phyloP scores from a whole-genome alignment of 2,797 vertebrate genomes.

The Amphiprion clarkii region DNA sequence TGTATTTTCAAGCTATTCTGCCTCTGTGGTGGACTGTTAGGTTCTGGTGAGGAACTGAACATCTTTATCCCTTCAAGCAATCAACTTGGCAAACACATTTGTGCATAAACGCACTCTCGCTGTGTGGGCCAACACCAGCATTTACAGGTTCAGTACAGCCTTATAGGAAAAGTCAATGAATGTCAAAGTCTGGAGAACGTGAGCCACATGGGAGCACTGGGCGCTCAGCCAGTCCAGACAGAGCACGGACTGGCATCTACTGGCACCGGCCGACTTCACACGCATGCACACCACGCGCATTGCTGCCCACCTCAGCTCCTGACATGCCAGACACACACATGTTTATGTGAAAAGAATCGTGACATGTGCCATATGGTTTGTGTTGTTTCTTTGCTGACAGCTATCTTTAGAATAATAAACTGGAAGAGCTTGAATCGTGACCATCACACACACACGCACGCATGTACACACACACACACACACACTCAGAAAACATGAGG shows the following conservation, averaged over 20 bases:
- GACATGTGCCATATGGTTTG: conserved; percentile 16
- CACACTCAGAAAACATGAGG: conserved; percentile 1
- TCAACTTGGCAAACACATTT: conserved; percentile 25
- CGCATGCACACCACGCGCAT: conserved; percentile 28
- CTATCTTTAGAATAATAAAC: conserved; percentile 34
- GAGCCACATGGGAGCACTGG: conserved; percentile 69
- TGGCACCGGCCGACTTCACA: conserved; percentile 45
- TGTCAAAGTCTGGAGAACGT: conserved; percentile 61
- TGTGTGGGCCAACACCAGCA: conserved; percentile 43
- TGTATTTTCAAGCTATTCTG: conserved; percentile 21
- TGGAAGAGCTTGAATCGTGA: conserved; percentile 15
- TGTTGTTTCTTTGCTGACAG: conserved; percentile 30
- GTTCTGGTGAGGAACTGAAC: conserved; percentile 24
- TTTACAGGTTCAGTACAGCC: conserved; percentile 59
- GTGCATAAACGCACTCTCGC: conserved; percentile 21
- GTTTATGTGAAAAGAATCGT: conserved; percentile 10
- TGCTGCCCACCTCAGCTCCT: conserved; percentile 31
- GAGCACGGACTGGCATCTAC: conserved; percentile 61
- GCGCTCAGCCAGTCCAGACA: conserved; percentile 60
- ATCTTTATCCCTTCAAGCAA: conserved; percentile 47
- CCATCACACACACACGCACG: conserved; percentile 10
- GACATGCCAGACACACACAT: conserved; percentile 22
- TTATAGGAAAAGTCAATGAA: conserved; percentile 51
- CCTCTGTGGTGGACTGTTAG: conserved; percentile 38
- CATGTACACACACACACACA: conserved; percentile 10